Base-by-base conservation (phyloP, 2,113 vertebrate species). In the Eubucco bourcierii region DNA sequence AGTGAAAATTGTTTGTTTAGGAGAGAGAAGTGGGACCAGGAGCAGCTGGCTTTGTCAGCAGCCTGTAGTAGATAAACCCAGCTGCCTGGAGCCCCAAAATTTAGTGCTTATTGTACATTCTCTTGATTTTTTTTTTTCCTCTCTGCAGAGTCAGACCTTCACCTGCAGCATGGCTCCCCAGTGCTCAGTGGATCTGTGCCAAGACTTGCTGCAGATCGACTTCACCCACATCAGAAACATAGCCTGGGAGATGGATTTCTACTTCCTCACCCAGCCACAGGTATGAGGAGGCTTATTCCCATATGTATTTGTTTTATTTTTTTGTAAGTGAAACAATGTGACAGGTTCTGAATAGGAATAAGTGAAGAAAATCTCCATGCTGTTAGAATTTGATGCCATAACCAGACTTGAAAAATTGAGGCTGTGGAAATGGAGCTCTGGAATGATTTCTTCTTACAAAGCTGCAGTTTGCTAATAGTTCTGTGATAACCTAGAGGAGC, bases 381-480 rank as follows among this genome's bases (percentile, higher is more conserved):
- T 68, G 29, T 61, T 94, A 33, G 37, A 78, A 83, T 37, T 74
- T 0, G 1, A 50, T 47, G 19, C 21, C 47, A 88, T 71, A 72
- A 84, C 29, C 15, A 95, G 83, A 84, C 74, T 34, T 95, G 33
- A 86, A 95, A 84, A 95, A 88, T 78, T 95, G 93, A 95, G 90
- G 66, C n/a, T 95, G 76, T 78, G 28, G 29, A 95, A 79, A 84
- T 13, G 4, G 29, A 82, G 46, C 66, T 92, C 84, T 70, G 94
- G 88, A 95, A 82, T 88, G 75, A 27, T 92, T 96, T 81, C 71
- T 97, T 85, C 93, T 84, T 88, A 90, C 19, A 92, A 67, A 88
- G 68, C 55, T 81, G 47, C 94, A 95, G 44, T 93, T 95, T 96
- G 73, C 90, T 77, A 95, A 88, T 79, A 88, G 59, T 72, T 97